Evolutionary conservation across 2,113 vertebrate species (phyloP).

Genomic region (Alectura lathami): DNA sequence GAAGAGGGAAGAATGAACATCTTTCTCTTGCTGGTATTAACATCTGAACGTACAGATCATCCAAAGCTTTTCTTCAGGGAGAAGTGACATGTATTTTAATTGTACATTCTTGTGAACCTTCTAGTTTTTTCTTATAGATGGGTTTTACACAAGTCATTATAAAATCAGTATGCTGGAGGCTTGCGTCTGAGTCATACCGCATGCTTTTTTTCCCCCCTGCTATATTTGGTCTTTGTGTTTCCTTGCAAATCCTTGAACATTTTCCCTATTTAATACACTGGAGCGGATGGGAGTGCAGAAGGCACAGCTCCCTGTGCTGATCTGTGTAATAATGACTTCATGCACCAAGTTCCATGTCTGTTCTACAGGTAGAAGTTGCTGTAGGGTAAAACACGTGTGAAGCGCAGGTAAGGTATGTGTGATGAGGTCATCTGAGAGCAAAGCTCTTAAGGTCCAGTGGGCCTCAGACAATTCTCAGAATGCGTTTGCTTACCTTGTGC

Average conservation of each 20-base stretch:
- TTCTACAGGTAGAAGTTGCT: too few relatives aligned
- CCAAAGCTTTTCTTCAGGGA: not conserved
- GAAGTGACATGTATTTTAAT: not conserved
- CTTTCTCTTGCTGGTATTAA: not conserved
- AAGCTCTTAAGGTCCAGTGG: not conserved
- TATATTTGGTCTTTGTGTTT: not conserved
- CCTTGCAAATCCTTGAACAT: not conserved
- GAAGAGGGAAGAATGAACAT: not conserved
- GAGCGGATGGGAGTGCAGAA: not conserved
- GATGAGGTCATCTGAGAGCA: not conserved
- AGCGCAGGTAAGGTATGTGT: not conserved
- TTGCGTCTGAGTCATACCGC: too few relatives aligned
- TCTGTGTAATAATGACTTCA: not conserved
- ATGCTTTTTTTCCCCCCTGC: not conserved
- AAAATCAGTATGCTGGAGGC: not conserved
- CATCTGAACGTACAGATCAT: not conserved
- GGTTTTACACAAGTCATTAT: not conserved
- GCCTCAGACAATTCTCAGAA: not conserved
- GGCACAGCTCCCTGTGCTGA: accelerated
- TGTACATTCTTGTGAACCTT: not conserved
- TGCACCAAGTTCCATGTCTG: not conserved
- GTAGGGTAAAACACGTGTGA: not conserved
- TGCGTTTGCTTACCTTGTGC: not conserved
- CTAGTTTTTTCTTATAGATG: not conserved
- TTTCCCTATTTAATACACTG: not conserved